Evolutionary conservation across 30 jellyfish, hydroid and myxozoan genomes (phyloP), one percentile per base, ranked within the genome.

Genomic region (Aurelia aurita complex sp. Pacific): DNA sequence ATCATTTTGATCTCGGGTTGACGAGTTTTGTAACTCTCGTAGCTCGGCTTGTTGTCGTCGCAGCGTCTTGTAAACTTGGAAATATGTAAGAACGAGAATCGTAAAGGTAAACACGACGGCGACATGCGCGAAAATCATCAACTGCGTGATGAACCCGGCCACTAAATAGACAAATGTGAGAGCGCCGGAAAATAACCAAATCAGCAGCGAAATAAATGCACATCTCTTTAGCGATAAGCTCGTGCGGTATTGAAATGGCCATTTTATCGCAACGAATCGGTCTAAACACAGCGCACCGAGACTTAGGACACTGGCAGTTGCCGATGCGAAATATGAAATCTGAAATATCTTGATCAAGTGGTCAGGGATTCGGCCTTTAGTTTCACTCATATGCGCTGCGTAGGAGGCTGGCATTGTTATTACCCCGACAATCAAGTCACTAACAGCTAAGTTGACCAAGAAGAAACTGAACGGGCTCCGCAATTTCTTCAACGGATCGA

Each of bases 271-370:
- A 67, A 81, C 79, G 68, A 60, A 88, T 32, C 96, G 88, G 33
- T 88, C 96, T 14, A 80, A 81, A 61, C 86, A 76, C 18, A 88
- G 60, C 18, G 96, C 96, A 46, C 57, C 91, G 16, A 88, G 60
- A 67, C 96, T 88, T 34, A 88, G 64, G 43, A 80, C 88, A 34
- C 96, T 88, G n/a, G 96, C 90, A 2, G 85, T 88, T 67, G 91
- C 71, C 17, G 91, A 88, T 18, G 80, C 64, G 79, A 88, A 88
- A 73, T 69, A 78, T 3, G 96, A 78, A 17, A 73, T 17, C 18
- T 88, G 96, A 12, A 80, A 61, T 38, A 80, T 85, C 12, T 60
- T 43, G 71, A 80, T 68, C 59, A 61, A 33, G 72, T 63, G 74
- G 13, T 61, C 62, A 13, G 82, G 83, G 50, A 88, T 88, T 82